Evolutionary conservation across 1,140 invertebrate species (phyloP), one percentile per base, ranked within the genome.

Genomic region (Thalassaphorura encarpata): DNA sequence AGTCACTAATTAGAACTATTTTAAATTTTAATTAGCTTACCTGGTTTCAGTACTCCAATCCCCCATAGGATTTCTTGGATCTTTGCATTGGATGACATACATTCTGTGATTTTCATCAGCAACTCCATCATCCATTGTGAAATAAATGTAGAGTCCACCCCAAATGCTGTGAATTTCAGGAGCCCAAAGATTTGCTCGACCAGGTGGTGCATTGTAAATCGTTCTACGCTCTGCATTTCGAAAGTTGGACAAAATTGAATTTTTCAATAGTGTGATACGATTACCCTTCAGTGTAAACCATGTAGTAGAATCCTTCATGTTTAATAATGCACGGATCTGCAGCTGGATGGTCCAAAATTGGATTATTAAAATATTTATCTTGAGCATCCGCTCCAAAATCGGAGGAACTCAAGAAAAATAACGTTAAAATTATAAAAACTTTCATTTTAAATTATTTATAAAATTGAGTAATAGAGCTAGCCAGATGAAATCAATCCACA

Each of bases 81-180:
- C 42, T 3, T 29, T 28, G 6, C 45, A 41, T 27, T 50, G n/a
- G n/a, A 59, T 48, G 0, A 54, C 57, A 21, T 39, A 54, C 51
- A 62, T 59, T 11, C 56, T 23, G 36, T 62, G 52, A 39, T 56
- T 48, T 18, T 19, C 28, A n/a, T 52, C 61, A 0, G 8, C 50
- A n/a, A 41, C 19, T 13, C 52, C 56, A 41, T 56, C 56, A 18
- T 56, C 56, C 61, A 62, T 59, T 3, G 56, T 45, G 39, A 62
- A 62, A 29, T 62, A 62, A 33, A 59, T 56, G 36, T 59, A 62
- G 2, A 42, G 46, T 16, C 23, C 11, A 5, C 52, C 49, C 1
- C 40, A 27, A 19, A 61, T 31, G 4, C 39, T 48, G 21, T 61
- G 59, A 19, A 61, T 39, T 29, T 62, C 60, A 6, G 60, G 60